phyloP scores from a whole-genome alignment of 2,888 invertebrate genomes.

The Iphiclides podalirius region DNA sequence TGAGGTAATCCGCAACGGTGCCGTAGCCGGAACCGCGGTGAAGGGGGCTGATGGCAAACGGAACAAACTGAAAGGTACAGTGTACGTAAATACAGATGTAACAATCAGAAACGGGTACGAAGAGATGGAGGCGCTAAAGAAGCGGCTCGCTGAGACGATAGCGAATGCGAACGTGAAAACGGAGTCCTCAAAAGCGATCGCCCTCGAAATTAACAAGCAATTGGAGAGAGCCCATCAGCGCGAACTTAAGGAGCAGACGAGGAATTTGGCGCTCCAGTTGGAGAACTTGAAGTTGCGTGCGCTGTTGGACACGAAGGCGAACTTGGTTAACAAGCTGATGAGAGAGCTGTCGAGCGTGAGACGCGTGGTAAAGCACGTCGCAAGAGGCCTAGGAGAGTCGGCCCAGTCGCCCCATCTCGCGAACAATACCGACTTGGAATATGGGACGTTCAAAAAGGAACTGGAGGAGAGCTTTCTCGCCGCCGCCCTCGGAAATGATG shows the following conservation, averaged over 20 bases:
- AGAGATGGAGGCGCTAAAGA: conserved; percentile 44
- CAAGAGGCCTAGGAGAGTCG: conserved; percentile 44
- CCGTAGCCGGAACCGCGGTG: too few species aligned
- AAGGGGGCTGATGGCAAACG: conserved; percentile 43
- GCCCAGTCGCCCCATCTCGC: conserved; percentile 33
- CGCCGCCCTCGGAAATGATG: conserved; percentile 30
- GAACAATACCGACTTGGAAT: conserved; percentile 45
- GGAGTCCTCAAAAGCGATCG: conserved; percentile 43
- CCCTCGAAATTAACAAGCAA: conserved; percentile 54
- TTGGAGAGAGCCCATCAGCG: conserved; percentile 44
- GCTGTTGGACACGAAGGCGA: conserved; percentile 51
- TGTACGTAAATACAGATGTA: conserved; percentile 16
- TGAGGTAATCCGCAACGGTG: conserved; percentile 61
- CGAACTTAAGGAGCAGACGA: conserved; percentile 47
- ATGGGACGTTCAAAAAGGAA: conserved; percentile 50
- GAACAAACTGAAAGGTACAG: conserved; percentile 29
- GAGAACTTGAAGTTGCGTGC: conserved; percentile 62
- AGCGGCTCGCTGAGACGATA: conserved; percentile 43
- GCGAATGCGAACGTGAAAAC: conserved; percentile 38
- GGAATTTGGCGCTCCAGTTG: conserved; percentile 46
- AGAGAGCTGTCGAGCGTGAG: conserved; percentile 54
- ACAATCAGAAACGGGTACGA: conserved; percentile 33
- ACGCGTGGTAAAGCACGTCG: conserved; percentile 48
- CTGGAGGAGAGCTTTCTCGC: conserved; percentile 41
- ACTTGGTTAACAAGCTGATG: conserved; percentile 47